Conservation (phyloP, 2,113 vertebrate genomes). For the Notothenia coriiceps region DNA sequence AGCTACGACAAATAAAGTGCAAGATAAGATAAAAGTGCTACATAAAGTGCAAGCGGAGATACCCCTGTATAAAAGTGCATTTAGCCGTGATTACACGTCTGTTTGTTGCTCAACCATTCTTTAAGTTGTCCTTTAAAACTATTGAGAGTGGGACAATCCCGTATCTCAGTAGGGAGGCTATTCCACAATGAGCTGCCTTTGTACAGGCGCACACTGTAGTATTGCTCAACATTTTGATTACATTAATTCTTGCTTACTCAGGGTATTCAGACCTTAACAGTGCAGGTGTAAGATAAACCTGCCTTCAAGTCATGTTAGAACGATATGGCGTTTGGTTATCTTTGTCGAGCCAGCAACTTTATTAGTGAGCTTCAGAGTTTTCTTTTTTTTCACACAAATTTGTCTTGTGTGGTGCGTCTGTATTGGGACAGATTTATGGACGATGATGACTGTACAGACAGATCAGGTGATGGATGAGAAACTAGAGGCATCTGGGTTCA, state of each 20-base stretch:
- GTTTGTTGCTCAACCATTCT: no score
- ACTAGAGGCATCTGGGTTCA: conserved; percentile 47
- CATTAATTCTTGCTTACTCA: conserved; percentile 33
- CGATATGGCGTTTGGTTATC: conserved; percentile 39
- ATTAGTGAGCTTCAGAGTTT: conserved; percentile 34
- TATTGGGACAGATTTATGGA: conserved; percentile 68
- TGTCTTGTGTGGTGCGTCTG: conserved; percentile 61
- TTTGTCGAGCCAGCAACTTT: conserved; percentile 45
- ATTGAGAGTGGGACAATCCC: no score
- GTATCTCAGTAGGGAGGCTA: no score
- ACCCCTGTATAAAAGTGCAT: no score
- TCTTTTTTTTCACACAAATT: conserved; percentile 26
- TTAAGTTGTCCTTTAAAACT: no score
- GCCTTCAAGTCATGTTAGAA: conserved; percentile 67
- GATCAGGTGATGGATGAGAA: conserved; percentile 60
- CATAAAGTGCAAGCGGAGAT: no score
- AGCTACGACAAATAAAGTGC: no score
- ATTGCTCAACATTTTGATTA: conserved; percentile 35
- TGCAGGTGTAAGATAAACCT: conserved; percentile 61
- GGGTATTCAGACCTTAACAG: conserved; percentile 5
- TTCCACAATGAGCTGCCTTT: no score
- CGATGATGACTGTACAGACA: conserved; percentile 51
- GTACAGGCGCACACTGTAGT: background rate
- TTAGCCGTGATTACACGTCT: no score
- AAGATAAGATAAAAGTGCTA: no score